These are phyloP conservation scores for Danio albolineatus DNA, from an alignment of 2,797 vertebrate species.

Conservation along the genomic window DNA sequence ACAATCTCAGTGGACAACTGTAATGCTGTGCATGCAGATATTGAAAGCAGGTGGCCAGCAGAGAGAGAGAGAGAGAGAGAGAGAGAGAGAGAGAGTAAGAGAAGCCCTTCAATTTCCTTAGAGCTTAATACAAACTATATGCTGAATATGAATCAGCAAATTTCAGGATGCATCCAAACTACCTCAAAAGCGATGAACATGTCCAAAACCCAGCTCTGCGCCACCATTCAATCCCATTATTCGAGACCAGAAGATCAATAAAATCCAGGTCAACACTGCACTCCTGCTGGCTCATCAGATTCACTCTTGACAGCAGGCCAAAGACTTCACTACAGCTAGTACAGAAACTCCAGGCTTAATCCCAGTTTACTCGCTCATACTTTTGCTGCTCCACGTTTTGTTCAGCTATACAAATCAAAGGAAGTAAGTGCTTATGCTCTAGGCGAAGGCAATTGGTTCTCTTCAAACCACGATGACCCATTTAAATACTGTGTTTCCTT, in stretches of 20 bases:
- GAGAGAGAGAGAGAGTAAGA: not conserved
- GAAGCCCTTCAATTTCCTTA: slow-evolving; percentile 3
- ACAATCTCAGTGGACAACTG: slow-evolving; percentile 3
- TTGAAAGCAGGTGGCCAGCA: slow-evolving; percentile 14
- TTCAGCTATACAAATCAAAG: slow-evolving; percentile 25
- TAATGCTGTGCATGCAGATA: not conserved
- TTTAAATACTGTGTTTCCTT: not conserved
- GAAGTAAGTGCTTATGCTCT: slow-evolving; percentile 18
- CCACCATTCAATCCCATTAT: slow-evolving; percentile 10
- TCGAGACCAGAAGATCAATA: slow-evolving; percentile 27
- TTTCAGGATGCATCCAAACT: not conserved
- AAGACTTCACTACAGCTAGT: slow-evolving; percentile 25
- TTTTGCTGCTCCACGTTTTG: slow-evolving; percentile 2
- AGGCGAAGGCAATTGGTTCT: slow-evolving; percentile 18
- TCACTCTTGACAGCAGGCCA: slow-evolving; percentile 19
- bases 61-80: not conserved
- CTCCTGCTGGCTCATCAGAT: slow-evolving; percentile 35
- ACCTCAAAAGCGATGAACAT: not conserved
- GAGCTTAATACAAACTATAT: not conserved
- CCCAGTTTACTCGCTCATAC: not conserved
- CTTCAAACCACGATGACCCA: not conserved
- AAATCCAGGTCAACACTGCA: slow-evolving; percentile 28
- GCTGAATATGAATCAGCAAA: slow-evolving; percentile 30
- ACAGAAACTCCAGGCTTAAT: slow-evolving; percentile 15
- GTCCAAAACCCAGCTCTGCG: slow-evolving; percentile 5